phyloP scores from a whole-genome alignment of 2,888 invertebrate genomes.

The Philereme vetulata region DNA sequence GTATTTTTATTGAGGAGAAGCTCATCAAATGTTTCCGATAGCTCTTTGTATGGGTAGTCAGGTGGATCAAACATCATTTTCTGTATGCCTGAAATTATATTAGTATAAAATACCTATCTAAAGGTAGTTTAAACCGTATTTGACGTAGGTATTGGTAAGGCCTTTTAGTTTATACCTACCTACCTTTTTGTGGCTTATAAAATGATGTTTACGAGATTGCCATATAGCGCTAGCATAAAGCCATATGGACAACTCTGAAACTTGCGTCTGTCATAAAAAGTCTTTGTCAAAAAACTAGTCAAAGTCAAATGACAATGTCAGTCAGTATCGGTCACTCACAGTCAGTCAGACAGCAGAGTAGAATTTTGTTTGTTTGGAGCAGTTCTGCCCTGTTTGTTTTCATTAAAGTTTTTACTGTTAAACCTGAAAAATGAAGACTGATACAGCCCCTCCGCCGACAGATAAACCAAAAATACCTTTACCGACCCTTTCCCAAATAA shows the following conservation, averaged over 20 bases:
- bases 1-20: constrained; percentile 54
- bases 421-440: constrained; percentile 62
- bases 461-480: constrained; percentile 84
- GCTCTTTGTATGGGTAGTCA: constrained; percentile 74
- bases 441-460: constrained; percentile 49
- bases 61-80: constrained; percentile 78
- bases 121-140: no score
- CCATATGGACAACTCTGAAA: no score
- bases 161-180: no score
- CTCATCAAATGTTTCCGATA: constrained; percentile 67
- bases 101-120: neutral
- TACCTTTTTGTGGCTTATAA: no score
- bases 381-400: constrained; percentile 16
- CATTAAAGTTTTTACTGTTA: constrained; percentile 22
- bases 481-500: constrained; percentile 95
- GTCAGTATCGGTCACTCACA: no score
- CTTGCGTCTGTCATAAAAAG: no score
- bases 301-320: no score
- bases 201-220: no score
- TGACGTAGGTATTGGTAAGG: no score
- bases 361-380: constrained; percentile 16
- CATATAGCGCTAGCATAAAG: no score
- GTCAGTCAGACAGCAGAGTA: no score
- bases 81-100: constrained; percentile 11
- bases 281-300: no score